phyloP scores from a whole-genome alignment of 2,888 invertebrate genomes.

The Sturmia bella region DNA sequence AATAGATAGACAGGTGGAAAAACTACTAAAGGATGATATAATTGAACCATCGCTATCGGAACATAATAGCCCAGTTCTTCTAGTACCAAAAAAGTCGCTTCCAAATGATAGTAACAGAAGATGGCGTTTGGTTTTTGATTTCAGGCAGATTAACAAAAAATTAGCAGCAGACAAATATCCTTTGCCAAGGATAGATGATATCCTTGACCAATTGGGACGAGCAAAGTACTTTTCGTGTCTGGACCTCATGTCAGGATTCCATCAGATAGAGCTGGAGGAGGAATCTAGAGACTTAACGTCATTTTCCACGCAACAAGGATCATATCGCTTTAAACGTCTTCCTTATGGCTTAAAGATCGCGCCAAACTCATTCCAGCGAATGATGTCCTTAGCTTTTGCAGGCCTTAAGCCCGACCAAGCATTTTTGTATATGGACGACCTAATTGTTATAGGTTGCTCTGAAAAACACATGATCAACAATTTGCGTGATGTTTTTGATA shows the following conservation, averaged over 20 bases:
- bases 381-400: slow-evolving; percentile 25
- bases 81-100: slow-evolving; percentile 1
- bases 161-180: slow-evolving; percentile 26
- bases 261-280: slow-evolving; percentile 6
- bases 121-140: neutral
- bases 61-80: neutral
- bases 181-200: slow-evolving; percentile 20
- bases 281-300: slow-evolving; percentile 5
- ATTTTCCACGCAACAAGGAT: neutral
- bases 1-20: neutral
- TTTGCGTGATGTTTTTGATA: neutral
- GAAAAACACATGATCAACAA: neutral
- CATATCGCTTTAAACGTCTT: neutral
- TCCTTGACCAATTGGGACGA: slow-evolving; percentile 8
- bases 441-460: too few relatives aligned
- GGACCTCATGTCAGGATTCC: slow-evolving; percentile 3
- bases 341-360: neutral
- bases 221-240: slow-evolving; percentile 19
- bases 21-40: neutral
- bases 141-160: slow-evolving; percentile 13
- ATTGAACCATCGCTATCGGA: neutral
- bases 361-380: too few relatives aligned
- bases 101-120: neutral
- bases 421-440: too few relatives aligned
- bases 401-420: neutral